Base-by-base conservation (phyloP, 2,888 invertebrate genomes). In the Apamea anceps region DNA sequence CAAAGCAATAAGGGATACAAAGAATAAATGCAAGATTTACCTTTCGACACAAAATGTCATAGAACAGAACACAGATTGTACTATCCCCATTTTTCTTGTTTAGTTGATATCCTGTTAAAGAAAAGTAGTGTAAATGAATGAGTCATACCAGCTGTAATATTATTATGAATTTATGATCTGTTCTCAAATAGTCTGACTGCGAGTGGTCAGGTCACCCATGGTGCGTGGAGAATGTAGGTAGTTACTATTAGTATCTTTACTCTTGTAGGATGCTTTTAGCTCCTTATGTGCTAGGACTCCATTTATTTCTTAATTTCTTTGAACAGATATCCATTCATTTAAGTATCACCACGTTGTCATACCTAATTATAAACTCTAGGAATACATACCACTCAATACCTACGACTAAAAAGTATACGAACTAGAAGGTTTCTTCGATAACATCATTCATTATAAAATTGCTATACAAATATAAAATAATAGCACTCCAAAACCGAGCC, bases 11-110 rank as follows among this genome's bases (percentile, higher is more conserved):
- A 10, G 25, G 13, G 15, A 37, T 21, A 18, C 21, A 6, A 51
- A 13, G 0, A 54, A 79, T 42, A 57, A 66, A 77, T 72, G 51
- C 13, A 37, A 21, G 32, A 78, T 79, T 90, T 89, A 96, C 96
- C 96, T 95, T 93, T 96, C 96, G 5, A 94, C 88, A 85, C 96
- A 96, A 87, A 96, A 95, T 83, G 94, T 94, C 73, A 94, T 77
- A 45, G 96, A 95, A 90, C 96, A 96, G 84, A 95, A 92, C 78
- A 96, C 84, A 1, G 96, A 96, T 80, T 96, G 95, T 85, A 96
- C 88, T 76, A 95, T 84, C 76, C 96, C 96, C 96, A 96, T 96
- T 57, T 77, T 87, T 51, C 68, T 77, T 72, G 37, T 79, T 81
- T 77, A 82, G 67, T 51, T 77, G 80, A 42, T 81, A 79, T 81